Conservation (phyloP, 2,797 vertebrate species). For the Lindbergichthys nudifrons region DNA sequence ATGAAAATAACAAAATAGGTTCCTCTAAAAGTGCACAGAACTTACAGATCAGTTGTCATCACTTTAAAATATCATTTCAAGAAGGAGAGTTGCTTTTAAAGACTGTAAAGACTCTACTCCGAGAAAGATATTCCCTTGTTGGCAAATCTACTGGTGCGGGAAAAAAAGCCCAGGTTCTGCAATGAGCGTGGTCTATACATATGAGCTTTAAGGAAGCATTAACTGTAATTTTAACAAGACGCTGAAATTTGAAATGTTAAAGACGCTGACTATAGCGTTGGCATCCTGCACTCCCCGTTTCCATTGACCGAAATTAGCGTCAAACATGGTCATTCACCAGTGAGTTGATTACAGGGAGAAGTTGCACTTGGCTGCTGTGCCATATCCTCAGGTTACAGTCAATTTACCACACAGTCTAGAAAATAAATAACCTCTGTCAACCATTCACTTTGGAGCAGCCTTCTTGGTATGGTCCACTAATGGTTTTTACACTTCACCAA, state of each 20-base stretch:
- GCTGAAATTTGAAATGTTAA: slow-evolving; percentile 46
- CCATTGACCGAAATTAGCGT: slow-evolving; percentile 61
- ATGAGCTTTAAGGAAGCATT: slow-evolving; percentile 41
- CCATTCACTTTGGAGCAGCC: slow-evolving; percentile 26
- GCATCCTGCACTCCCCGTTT: slow-evolving; percentile 46
- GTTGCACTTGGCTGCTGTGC: slow-evolving; percentile 40
- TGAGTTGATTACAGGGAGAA: slow-evolving; percentile 58
- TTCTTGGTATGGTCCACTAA: background rate
- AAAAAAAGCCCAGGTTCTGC: slow-evolving; percentile 18
- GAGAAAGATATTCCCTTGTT: slow-evolving; percentile 22
- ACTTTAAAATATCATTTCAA: background rate
- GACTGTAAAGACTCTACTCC: background rate
- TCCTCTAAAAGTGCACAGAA: background rate
- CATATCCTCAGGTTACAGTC: slow-evolving; percentile 63
- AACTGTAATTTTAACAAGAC: slow-evolving; percentile 49
- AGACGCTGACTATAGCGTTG: slow-evolving; percentile 63
- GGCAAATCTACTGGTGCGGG: slow-evolving; percentile 16
- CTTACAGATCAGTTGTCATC: background rate
- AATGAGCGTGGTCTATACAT: slow-evolving; percentile 33
- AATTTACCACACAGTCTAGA: slow-evolving; percentile 45
- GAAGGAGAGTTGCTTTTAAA: slow-evolving; percentile 12
- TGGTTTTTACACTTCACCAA: slow-evolving; percentile 1
- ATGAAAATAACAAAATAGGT: background rate
- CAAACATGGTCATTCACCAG: slow-evolving; percentile 58
- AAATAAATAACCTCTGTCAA: slow-evolving; percentile 46